phyloP scores from a whole-genome alignment of 2,888 invertebrate species.

The Yponomeuta sedellus region DNA sequence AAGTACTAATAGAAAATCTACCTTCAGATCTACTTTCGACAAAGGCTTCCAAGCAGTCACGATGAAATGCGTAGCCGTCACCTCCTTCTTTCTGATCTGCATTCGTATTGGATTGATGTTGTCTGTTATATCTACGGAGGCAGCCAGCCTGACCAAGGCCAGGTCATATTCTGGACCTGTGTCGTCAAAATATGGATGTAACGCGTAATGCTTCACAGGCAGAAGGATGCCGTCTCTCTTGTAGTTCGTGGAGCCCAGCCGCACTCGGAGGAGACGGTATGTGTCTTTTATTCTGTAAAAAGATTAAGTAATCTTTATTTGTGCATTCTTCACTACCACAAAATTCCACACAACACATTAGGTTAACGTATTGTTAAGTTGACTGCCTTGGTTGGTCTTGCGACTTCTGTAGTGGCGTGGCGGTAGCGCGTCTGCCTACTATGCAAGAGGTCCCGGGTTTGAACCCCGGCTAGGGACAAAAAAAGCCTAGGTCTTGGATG shows the following conservation, averaged over 20 bases:
- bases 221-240: slow-evolving; percentile 46
- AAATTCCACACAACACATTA: too few relatives aligned
- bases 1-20: neutral
- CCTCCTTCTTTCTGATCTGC: slow-evolving; percentile 29
- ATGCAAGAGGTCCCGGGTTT: too few relatives aligned
- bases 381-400: too few relatives aligned
- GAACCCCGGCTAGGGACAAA: too few relatives aligned
- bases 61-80: slow-evolving; percentile 46
- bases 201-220: slow-evolving; percentile 46
- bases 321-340: too few relatives aligned
- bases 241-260: slow-evolving; percentile 57
- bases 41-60: slow-evolving; percentile 45
- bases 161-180: slow-evolving; percentile 48
- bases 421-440: too few relatives aligned
- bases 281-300: slow-evolving; percentile 35
- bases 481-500: too few relatives aligned
- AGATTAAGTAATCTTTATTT: neutral
- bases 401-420: too few relatives aligned
- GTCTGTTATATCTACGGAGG: slow-evolving; percentile 33
- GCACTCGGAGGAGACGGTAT: slow-evolving; percentile 39
- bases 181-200: slow-evolving; percentile 55
- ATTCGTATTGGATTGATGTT: slow-evolving; percentile 38
- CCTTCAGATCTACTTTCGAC: neutral
- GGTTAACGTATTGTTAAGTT: too few relatives aligned
- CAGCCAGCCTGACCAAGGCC: slow-evolving; percentile 45